Evolutionary conservation across 1,140 invertebrate species (phyloP).

Genomic region (Ostrea edulis): DNA sequence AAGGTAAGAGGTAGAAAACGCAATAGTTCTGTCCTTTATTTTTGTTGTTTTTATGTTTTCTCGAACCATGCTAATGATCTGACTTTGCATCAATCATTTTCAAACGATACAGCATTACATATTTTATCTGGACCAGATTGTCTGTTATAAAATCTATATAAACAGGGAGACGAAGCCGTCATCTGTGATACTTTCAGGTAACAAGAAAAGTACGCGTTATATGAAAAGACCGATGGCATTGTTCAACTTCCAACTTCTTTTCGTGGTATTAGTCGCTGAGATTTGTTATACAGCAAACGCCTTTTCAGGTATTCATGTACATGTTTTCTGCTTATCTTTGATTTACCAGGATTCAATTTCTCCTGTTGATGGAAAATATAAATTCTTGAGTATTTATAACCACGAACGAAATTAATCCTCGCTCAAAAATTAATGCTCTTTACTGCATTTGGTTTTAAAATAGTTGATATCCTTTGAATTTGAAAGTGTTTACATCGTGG

Average conservation of each 20-base stretch:
- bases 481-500: too few relatives aligned
- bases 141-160: background rate
- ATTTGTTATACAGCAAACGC: background rate
- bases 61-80: background rate
- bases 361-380: too few relatives aligned
- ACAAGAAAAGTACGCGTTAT: background rate
- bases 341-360: too few relatives aligned
- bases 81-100: background rate
- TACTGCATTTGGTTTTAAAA: too few relatives aligned
- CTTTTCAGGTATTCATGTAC: background rate
- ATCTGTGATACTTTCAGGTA: background rate
- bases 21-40: too few relatives aligned
- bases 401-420: too few relatives aligned
- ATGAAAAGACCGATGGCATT: background rate
- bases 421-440: too few relatives aligned
- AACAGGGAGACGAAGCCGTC: background rate
- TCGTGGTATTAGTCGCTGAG: background rate
- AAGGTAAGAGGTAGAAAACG: too few relatives aligned
- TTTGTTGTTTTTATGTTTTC: background rate
- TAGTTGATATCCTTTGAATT: too few relatives aligned
- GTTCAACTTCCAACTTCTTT: background rate
- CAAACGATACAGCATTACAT: background rate
- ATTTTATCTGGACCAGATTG: background rate
- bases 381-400: too few relatives aligned
- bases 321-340: background rate